Percentiles rank a stretch among this genome's conserved stretches.
phyloP scores from a whole-genome alignment of 2,888 invertebrate genomes.

The Onchidella celtica region DNA sequence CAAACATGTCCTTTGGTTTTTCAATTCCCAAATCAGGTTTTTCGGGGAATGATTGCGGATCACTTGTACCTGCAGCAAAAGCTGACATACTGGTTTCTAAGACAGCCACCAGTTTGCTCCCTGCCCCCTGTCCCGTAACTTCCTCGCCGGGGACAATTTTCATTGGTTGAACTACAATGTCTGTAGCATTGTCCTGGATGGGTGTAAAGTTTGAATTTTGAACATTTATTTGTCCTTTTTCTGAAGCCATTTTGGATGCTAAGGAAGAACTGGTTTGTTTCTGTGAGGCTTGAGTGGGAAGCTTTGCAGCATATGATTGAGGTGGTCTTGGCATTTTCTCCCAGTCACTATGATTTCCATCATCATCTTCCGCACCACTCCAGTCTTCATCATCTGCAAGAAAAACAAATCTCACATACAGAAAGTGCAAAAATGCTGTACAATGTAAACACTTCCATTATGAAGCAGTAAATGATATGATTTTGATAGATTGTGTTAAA shows the following conservation, averaged over 20 bases:
- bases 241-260: neutral
- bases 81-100: slow-evolving; percentile 15
- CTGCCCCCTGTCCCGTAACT: neutral
- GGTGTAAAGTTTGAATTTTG: no score
- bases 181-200: neutral
- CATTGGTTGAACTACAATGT: no score
- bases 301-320: slow-evolving; percentile 14
- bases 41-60: neutral
- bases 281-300: neutral
- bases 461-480: no score
- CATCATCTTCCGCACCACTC: slow-evolving; percentile 64
- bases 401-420: no score
- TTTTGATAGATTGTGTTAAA: no score
- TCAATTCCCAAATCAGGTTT: neutral
- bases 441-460: no score
- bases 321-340: slow-evolving; percentile 51
- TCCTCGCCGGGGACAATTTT: neutral
- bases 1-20: neutral
- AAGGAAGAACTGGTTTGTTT: neutral
- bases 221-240: neutral
- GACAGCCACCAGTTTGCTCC: neutral
- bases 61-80: slow-evolving; percentile 12
- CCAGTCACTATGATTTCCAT: slow-evolving; percentile 54
- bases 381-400: slow-evolving; percentile 60
- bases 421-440: no score